These are phyloP conservation scores for Amniataba percoides DNA, from an alignment of 2,797 vertebrate genomes.

Conservation along the genomic window DNA sequence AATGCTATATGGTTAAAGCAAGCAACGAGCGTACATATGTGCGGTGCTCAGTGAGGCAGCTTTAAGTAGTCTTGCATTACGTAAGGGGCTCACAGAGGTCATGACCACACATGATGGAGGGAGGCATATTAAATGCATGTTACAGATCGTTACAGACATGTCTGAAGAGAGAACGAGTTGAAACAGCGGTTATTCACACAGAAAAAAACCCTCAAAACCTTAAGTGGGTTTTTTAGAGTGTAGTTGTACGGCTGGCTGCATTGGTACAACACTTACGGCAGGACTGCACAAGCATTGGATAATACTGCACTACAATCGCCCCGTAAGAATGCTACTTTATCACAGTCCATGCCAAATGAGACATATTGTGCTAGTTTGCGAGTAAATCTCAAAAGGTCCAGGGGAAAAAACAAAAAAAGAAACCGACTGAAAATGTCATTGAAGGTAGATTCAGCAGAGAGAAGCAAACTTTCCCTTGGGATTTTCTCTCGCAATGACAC, in stretches of 20 bases:
- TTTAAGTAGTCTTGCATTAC: constrained; percentile 42
- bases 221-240: not conserved
- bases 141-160: not conserved
- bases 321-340: not conserved
- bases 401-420: not conserved
- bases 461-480: not conserved
- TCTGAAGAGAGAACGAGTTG: not conserved
- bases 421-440: constrained; percentile 7
- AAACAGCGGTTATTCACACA: constrained; percentile 1
- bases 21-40: constrained; percentile 14
- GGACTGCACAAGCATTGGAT: not conserved
- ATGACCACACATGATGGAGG: not conserved
- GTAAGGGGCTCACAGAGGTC: not conserved
- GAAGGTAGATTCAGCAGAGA: not conserved
- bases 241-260: not conserved
- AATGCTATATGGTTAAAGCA: not conserved
- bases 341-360: not conserved
- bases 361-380: not conserved
- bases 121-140: not conserved
- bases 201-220: not conserved
- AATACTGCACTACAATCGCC: not conserved
- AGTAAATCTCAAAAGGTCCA: not conserved
- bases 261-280: not conserved
- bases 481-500: not conserved
- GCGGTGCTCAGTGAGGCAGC: constrained; percentile 36